These are phyloP conservation scores for Orientallactaga bullata DNA, from an alignment of 2,113 vertebrate genomes.

Conservation along the genomic window DNA sequence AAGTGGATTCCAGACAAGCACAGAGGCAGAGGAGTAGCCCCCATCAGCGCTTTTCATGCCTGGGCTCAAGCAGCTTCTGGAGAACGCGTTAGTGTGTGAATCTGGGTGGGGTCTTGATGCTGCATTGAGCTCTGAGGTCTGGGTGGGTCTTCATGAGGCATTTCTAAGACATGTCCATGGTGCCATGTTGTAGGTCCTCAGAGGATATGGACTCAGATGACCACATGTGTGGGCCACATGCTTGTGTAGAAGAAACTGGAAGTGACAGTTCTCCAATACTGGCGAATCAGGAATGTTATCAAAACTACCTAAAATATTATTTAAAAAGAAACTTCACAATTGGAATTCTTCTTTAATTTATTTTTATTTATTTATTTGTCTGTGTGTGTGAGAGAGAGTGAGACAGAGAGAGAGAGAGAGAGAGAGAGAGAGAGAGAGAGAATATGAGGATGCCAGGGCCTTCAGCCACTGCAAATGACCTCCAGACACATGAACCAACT, in stretches of 20 bases:
- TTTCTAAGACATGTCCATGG: not conserved
- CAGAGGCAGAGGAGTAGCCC: not conserved
- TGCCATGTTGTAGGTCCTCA: not conserved
- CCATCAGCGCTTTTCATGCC: not conserved
- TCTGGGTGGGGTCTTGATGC: not conserved
- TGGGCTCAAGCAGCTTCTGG: not conserved
- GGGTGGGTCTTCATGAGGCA: not conserved
- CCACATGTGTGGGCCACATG: not conserved
- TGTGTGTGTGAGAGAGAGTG: too few relatives aligned
- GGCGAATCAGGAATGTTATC: not conserved
- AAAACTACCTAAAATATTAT: not conserved
- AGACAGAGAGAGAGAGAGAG: too few relatives aligned
- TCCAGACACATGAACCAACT: too few relatives aligned
- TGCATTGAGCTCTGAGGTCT: not conserved
- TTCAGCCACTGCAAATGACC: too few relatives aligned
- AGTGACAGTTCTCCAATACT: not conserved
- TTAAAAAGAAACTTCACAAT: not conserved
- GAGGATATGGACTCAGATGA: not conserved
- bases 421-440: too few relatives aligned
- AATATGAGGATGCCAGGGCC: too few relatives aligned
- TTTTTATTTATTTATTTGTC: too few relatives aligned
- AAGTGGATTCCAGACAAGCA: not conserved
- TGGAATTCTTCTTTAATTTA: not conserved
- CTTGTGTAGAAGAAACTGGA: not conserved
- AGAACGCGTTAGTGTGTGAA: not conserved